Evolutionary conservation across 2,113 vertebrate genomes (phyloP), one percentile per base, ranked within the genome.

Genomic region (Sylvilagus bachmani): DNA sequence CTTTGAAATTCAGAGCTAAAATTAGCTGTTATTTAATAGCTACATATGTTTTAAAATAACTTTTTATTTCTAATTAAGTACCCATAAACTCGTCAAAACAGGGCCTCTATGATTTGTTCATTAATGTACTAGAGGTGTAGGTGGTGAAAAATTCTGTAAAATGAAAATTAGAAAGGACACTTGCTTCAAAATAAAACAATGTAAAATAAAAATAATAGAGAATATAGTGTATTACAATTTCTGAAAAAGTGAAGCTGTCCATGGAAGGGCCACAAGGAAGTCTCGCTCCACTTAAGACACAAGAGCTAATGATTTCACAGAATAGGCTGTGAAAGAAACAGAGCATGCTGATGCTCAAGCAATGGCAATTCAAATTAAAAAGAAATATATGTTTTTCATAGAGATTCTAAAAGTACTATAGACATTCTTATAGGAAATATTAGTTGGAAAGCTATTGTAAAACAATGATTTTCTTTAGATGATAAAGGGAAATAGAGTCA

Each of bases 401-500:
- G 38, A 84, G 79, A 73, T 83, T 61, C 0, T 0, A 74, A 90
- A 75, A 4, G 1, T 87, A 88, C 73, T 95, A 95, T 95, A 91
- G 77, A 78, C 94, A 93, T 71, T 89, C 85, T 90, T 78, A 91
- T 85, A 95, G 94, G 88, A 79, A 91, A 82, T 96, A 91, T 96
- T 95, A 96, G 51, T 51, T 91, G 70, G 94, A 90, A 96, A 95
- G 77, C 90, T 87, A 8, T 91, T 78, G 49, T 14, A 33, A 90
- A 96, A 95, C 31, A 69, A 51, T 71, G 1, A 33, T 96, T 97
- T 97, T 96, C 71, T 84, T 85, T 83, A 90, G 79, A 38, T 74
- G 89, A 92, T 27, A 79, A 90, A 36, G 36, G 66, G 51, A 80
- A 61, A 61, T n/a, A 27, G 3, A 71, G 27, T 55, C 29, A 73